Evolutionary conservation across 1,140 invertebrate genomes (phyloP).

Genomic region (Phocides pigmalion): DNA sequence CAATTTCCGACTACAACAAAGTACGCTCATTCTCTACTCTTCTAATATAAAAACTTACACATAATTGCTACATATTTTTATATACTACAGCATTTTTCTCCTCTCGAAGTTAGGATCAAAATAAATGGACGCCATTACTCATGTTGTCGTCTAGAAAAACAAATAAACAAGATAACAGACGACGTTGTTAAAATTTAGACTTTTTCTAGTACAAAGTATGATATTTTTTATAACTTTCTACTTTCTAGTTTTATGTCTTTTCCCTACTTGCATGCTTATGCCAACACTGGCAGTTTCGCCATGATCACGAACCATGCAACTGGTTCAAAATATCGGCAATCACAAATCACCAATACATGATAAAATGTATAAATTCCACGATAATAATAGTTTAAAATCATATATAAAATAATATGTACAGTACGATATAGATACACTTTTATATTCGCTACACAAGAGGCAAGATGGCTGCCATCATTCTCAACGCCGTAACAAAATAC

Average conservation of each 20-base stretch:
- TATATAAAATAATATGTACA: too few relatives aligned
- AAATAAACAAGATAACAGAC: constrained; percentile 13
- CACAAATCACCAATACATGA: too few relatives aligned
- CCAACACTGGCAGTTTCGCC: too few relatives aligned
- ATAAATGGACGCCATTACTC: constrained; percentile 17
- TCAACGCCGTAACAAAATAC: constrained; percentile 22
- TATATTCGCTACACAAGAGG: constrained; percentile 2
- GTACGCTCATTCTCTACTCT: too few relatives aligned
- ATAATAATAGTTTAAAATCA: too few relatives aligned
- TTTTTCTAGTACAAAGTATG: not conserved
- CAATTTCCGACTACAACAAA: too few relatives aligned
- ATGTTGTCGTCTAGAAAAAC: constrained; percentile 4
- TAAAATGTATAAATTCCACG: too few relatives aligned
- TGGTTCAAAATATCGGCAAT: too few relatives aligned
- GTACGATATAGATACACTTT: not conserved
- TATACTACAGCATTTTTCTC: constrained; percentile 4
- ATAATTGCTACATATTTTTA: not conserved
- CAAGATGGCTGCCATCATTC: constrained; percentile 27
- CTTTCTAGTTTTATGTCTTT: too few relatives aligned
- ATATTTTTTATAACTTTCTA: not conserved
- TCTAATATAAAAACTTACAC: too few relatives aligned
- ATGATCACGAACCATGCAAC: too few relatives aligned
- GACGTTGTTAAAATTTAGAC: constrained; percentile 5
- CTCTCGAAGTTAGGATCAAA: constrained; percentile 11
- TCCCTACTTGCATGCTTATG: too few relatives aligned